phyloP scores from a whole-genome alignment of 2,797 vertebrate genomes.

The Catamblyrhynchus diadema region DNA sequence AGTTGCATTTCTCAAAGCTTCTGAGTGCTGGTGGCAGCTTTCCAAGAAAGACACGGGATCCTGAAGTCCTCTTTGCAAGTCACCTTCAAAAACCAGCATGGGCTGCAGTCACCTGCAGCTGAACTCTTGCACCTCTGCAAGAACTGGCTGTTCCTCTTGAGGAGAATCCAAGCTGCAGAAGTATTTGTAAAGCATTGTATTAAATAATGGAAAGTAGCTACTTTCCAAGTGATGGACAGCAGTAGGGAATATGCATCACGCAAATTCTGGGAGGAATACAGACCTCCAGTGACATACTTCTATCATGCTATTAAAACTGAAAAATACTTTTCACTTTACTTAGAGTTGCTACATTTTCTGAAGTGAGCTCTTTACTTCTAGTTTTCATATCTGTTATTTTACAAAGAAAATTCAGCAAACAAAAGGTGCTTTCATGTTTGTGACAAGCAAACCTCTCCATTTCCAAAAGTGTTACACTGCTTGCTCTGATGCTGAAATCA shows the following conservation, averaged over 20 bases:
- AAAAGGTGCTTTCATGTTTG: not conserved
- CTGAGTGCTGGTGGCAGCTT: not conserved
- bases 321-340: not conserved
- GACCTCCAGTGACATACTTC: not conserved
- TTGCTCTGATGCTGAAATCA: not conserved
- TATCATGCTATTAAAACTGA: not conserved
- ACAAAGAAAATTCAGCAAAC: not conserved
- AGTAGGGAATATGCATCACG: not conserved
- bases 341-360: not conserved
- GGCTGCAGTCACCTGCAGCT: fast-evolving
- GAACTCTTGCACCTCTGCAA: not conserved
- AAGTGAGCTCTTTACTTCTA: not conserved
- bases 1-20: not conserved
- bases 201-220: not conserved
- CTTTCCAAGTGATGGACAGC: not conserved
- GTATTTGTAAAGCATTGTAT: not conserved
- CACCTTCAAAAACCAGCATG: not conserved
- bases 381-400: not conserved
- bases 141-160: not conserved
- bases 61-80: not conserved
- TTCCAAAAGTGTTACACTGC: not conserved
- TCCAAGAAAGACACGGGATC: not conserved
- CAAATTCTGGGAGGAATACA: not conserved
- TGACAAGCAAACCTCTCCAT: not conserved
- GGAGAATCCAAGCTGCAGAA: not conserved